Base-by-base conservation (phyloP, 2,797 vertebrate species). In the Hapalemur alaotrensis region DNA sequence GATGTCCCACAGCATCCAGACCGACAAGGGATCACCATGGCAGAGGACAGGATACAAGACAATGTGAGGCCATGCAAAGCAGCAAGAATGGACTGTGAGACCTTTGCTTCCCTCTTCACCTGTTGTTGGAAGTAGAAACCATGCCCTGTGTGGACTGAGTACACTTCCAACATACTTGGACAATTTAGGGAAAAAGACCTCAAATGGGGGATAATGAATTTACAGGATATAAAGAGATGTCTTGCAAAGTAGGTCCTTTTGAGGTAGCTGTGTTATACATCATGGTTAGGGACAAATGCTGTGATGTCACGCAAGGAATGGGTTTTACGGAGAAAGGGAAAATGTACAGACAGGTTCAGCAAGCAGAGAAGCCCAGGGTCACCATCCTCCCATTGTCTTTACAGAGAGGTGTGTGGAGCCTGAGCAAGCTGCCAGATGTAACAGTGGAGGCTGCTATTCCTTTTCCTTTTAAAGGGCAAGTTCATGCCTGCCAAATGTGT, bases 391-490 rank as follows among this genome's bases (percentile, higher is more conserved):
- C 2, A 4, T 0, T 35, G 5, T 35, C 48, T 82, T 91, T 20
- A 18, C 5, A 32, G 18, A 93, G 38, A 52, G 1, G 2, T 7
- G 8, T 4, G 46, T 6, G 22, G 35, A 13, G 1, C 9, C 38
- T 48, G 1, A 9, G 5, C 22, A 20, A 72, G 63, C 30, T 38
- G 4, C 59, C 30, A 52, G 11, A 41, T 30, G 85, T 13, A 54
- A 54, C 3, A 50, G n/a, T 38, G 11, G 65, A 28, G 8, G 10
- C 25, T 76, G 17, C 4, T 78, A 25, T 15, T 63, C 67, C 63
- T 70, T 48, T 65, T 46, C 2, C 35, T 86, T 94, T 65, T 14
- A 93, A 93, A 69, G 4, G 50, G 15, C 28, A 84, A 90, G 43
- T 4, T 93, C 12, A 22, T 63, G 5, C 8, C 85, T 75, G 7